A percentile compares a stretch with the other conserved stretches of the same genome.
Evolutionary conservation across 2,797 vertebrate species (phyloP).

Genomic region (Onychomys arenicola): DNA sequence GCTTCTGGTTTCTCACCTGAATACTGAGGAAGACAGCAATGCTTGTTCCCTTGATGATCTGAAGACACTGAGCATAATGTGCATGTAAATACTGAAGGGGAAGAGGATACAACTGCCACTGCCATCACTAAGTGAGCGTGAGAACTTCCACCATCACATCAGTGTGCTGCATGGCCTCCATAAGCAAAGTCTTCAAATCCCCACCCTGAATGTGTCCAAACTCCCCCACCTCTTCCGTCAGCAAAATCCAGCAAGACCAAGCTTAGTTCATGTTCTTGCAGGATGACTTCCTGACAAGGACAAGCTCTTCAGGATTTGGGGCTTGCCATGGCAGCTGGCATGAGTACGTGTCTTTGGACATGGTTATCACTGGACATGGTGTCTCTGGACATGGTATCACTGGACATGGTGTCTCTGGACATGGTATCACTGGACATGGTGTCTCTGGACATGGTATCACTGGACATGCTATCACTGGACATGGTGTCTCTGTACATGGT

Average conservation of each 20-base stretch:
- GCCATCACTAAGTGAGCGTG: background rate
- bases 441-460: no score
- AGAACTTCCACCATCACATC: background rate
- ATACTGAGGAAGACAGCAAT: background rate
- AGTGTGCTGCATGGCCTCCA: background rate
- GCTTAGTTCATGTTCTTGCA: background rate
- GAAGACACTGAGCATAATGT: background rate
- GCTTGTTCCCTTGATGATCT: background rate
- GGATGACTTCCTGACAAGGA: background rate
- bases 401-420: no score
- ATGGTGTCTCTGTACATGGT: no score
- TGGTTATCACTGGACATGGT: no score
- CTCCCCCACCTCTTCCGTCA: background rate
- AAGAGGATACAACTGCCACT: background rate
- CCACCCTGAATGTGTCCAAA: constrained; percentile 24
- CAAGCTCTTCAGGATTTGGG: background rate
- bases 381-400: no score
- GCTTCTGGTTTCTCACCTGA: constrained; percentile 3
- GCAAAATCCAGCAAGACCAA: background rate
- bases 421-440: no score
- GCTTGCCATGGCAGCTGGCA: background rate
- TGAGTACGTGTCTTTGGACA: background rate
- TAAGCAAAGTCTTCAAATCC: background rate
- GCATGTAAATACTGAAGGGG: background rate
- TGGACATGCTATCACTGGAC: no score